These are phyloP conservation scores for Atrichornis clamosus DNA, from an alignment of 2,113 vertebrate genomes.

Conservation along the genomic window DNA sequence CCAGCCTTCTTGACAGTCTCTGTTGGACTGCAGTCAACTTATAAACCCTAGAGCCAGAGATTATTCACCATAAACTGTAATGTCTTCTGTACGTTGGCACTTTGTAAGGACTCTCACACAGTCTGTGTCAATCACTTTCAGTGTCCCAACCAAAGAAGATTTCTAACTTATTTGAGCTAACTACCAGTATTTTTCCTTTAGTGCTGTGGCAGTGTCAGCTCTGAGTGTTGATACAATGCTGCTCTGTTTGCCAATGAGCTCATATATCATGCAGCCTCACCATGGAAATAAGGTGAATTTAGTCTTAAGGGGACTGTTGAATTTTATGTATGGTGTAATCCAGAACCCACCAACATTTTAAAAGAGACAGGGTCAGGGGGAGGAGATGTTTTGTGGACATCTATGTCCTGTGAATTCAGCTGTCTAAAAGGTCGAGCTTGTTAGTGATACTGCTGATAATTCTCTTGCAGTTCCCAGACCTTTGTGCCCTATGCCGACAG, in stretches of 20 bases:
- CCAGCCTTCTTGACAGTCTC: neutral
- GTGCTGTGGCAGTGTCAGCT: neutral
- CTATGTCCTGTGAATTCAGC: neutral
- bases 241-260: neutral
- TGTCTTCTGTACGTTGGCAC: neutral
- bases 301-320: neutral
- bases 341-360: neutral
- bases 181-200: conserved; percentile 40
- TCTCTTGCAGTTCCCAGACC: neutral
- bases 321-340: neutral
- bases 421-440: neutral
- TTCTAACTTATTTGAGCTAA: conserved; percentile 12
- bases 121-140: neutral
- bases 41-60: neutral
- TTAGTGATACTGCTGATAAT: neutral
- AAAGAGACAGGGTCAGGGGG: neutral
- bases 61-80: neutral
- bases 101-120: neutral
- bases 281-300: neutral
- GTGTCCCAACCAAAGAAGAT: neutral
- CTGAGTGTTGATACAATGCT: neutral
- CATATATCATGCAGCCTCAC: neutral
- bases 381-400: neutral
- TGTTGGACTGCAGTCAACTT: neutral
- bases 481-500: neutral